Conservation (phyloP, 2,888 invertebrate species). For the Sinotaia quadrata region DNA sequence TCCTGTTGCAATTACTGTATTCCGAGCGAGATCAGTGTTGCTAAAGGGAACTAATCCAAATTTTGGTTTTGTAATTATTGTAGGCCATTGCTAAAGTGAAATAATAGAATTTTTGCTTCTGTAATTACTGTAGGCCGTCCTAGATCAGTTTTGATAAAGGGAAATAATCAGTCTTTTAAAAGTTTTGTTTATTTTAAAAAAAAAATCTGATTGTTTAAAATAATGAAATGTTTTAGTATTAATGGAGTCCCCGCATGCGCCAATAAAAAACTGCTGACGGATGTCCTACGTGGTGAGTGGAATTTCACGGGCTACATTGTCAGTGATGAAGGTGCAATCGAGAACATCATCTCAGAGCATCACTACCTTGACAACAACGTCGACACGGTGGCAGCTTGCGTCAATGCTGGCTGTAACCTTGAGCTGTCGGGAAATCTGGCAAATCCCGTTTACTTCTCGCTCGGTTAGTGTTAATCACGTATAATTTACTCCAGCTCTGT, state of each 20-base stretch:
- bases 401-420: constrained; percentile 60
- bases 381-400: constrained; percentile 52
- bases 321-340: constrained; percentile 66
- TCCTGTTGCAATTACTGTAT: no score
- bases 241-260: constrained; percentile 69
- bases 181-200: no score
- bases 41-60: no score
- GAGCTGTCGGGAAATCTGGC: constrained; percentile 45
- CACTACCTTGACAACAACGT: constrained; percentile 54
- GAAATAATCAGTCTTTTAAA: no score
- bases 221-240: constrained; percentile 58
- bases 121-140: no score
- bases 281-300: constrained; percentile 62
- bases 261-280: constrained; percentile 59
- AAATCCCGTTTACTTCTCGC: constrained; percentile 20
- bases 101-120: no score
- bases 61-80: no score
- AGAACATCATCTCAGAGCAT: constrained; percentile 54
- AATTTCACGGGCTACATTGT: constrained; percentile 67
- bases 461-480: no score
- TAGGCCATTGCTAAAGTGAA: no score
- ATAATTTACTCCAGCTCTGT: no score
- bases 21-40: no score
- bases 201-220: constrained; percentile 6
- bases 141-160: no score